Evolutionary conservation across 2,113 vertebrate species (phyloP).

Genomic region (Bothrops jararaca): DNA sequence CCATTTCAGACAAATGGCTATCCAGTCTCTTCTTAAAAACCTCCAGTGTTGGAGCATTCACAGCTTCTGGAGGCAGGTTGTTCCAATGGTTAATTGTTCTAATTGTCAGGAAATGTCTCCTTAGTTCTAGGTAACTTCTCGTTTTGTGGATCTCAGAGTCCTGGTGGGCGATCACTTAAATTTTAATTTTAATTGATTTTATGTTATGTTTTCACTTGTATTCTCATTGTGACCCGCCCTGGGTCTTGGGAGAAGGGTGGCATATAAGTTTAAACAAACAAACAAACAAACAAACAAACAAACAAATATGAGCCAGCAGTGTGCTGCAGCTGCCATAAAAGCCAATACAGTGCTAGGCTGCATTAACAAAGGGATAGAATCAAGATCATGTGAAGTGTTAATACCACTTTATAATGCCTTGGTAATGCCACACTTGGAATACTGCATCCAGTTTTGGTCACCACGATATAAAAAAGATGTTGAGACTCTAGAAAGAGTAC

Average conservation of each 20-base stretch:
- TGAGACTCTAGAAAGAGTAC: background rate
- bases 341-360: background rate
- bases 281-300: too few species aligned
- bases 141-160: background rate
- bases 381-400: background rate
- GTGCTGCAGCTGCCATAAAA: background rate
- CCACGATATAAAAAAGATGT: background rate
- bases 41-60: background rate
- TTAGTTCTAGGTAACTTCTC: background rate
- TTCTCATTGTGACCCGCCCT: too few species aligned
- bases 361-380: background rate
- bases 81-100: background rate
- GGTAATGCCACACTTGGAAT: background rate
- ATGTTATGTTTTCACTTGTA: too few species aligned
- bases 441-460: background rate
- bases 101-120: background rate
- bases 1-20: background rate
- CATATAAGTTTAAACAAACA: too few species aligned
- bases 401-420: background rate
- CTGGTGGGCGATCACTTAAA: background rate
- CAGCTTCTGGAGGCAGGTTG: background rate
- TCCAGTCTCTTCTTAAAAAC: background rate
- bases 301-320: background rate
- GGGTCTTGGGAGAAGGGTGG: too few species aligned
- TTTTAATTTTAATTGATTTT: too few species aligned